These are phyloP conservation scores for Atta texana DNA, from an alignment of 1,140 invertebrate genomes.

Conservation along the genomic window DNA sequence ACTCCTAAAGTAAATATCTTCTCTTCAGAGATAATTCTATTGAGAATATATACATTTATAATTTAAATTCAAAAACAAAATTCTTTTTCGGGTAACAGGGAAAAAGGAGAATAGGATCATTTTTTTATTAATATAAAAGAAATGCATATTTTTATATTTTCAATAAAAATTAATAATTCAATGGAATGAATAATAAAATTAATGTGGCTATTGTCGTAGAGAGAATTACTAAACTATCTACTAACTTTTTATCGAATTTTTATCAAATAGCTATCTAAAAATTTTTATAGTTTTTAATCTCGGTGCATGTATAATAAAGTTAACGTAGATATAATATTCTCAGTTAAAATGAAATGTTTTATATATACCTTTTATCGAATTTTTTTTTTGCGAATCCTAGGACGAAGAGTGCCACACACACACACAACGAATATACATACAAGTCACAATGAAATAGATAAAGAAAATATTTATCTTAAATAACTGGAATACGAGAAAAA, in stretches of 20 bases:
- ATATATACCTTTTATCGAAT: background rate
- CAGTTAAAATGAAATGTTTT: background rate
- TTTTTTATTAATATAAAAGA: background rate
- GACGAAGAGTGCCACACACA: background rate
- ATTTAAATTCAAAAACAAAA: constrained; percentile 4
- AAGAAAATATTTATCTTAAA: background rate
- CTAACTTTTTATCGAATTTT: constrained; percentile 8
- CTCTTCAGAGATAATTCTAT: constrained; percentile 18
- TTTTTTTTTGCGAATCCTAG: background rate
- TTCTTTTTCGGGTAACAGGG: background rate
- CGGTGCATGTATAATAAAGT: constrained; percentile 3
- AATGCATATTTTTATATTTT: background rate
- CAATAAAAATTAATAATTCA: background rate
- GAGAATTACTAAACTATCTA: background rate
- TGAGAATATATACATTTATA: background rate
- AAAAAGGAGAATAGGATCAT: background rate
- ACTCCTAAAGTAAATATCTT: constrained; percentile 84
- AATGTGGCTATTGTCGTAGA: background rate
- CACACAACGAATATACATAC: background rate
- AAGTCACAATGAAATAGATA: background rate
- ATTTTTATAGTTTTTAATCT: background rate
- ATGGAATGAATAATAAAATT: constrained; percentile 13
- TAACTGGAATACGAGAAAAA: background rate
- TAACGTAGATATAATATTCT: background rate
- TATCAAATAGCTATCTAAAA: background rate